Evolutionary conservation across 1,140 invertebrate species (phyloP), one percentile per base, ranked within the genome.

Genomic region (Phthorimaea operculella): DNA sequence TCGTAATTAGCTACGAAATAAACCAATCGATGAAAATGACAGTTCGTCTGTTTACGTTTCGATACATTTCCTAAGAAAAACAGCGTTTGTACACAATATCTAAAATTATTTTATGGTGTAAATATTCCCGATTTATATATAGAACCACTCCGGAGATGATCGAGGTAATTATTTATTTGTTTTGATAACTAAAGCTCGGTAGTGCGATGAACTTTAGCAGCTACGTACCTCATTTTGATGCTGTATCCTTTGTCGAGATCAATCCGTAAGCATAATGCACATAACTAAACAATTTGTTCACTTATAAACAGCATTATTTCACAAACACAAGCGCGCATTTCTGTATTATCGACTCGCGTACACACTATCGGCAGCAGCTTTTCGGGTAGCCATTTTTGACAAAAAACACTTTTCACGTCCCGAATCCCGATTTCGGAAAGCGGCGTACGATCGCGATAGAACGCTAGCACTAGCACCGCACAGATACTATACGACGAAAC

Each of bases 231-330:
- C 81, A 84, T 84, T 79, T 83, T 83, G 76, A 73, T 54, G 70
- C 64, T 77, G 65, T 72, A 74, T 79, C 78, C 76, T 85, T 85
- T 84, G 78, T 84, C 66, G 74, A 70, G 70, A 78, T 75, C 68
- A 83, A 82, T 82, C 78, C 78, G 66, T 67, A 78, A 75, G 76
- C 76, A 81, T 83, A 80, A 71, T 77, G 78, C 79, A 83, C 74
- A 70, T 66, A 76, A 85, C 81, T 68, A 67, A 75, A 84, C 76
- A 80, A 80, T 80, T n/a, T 79, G 78, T 83, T 82, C 81, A 83
- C 78, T 80, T 80, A 82, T 65, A 76, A 85, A 79, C 64, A 72
- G 74, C 81, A 85, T 83, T 75, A 79, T 82, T 75, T 75, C 79
- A 83, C 77, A 74, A 62, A 76, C 74, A 79, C 73, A 70, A 68